Conservation (phyloP, 2,113 vertebrate genomes). For the Clupea harengus region DNA sequence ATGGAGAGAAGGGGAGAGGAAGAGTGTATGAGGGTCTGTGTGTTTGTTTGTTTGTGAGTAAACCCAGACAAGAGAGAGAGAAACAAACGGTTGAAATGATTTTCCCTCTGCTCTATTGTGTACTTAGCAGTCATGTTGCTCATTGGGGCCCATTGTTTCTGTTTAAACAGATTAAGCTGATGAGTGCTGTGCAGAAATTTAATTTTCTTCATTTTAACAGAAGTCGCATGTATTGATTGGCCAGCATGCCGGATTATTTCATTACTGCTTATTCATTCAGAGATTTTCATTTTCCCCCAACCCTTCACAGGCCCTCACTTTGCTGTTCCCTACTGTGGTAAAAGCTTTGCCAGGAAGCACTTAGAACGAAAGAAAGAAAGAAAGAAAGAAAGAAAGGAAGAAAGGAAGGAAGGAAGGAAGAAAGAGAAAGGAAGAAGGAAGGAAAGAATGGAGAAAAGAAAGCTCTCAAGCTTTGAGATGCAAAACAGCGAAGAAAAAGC, state of each 20-base stretch:
- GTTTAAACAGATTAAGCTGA: constrained; percentile 29
- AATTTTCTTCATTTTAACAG: constrained; percentile 25
- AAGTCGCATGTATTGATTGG: constrained; percentile 40
- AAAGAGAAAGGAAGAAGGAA: not conserved
- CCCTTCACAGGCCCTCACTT: not conserved
- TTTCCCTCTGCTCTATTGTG: not conserved
- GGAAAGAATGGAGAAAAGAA: not conserved
- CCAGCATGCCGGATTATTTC: not conserved
- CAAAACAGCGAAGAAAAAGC: not conserved
- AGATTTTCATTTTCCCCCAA: constrained; percentile 17
- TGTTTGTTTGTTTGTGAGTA: not conserved
- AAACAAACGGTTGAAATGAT: not conserved
- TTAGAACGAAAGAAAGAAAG: no score
- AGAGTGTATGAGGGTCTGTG: constrained; percentile 2
- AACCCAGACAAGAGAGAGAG: not conserved
- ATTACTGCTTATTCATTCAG: constrained; percentile 22
- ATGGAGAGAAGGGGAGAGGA: not conserved
- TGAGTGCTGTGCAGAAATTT: constrained; percentile 16
- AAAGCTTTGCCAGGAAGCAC: constrained; percentile 2
- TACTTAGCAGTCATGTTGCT: not conserved
- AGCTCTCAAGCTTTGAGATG: not conserved
- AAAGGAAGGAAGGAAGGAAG: not conserved
- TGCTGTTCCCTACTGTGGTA: not conserved
- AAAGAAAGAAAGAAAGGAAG: not conserved
- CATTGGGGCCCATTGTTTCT: constrained; percentile 23